phyloP scores from a whole-genome alignment of 2,797 vertebrate species.

The Kryptolebias ocellatus region DNA sequence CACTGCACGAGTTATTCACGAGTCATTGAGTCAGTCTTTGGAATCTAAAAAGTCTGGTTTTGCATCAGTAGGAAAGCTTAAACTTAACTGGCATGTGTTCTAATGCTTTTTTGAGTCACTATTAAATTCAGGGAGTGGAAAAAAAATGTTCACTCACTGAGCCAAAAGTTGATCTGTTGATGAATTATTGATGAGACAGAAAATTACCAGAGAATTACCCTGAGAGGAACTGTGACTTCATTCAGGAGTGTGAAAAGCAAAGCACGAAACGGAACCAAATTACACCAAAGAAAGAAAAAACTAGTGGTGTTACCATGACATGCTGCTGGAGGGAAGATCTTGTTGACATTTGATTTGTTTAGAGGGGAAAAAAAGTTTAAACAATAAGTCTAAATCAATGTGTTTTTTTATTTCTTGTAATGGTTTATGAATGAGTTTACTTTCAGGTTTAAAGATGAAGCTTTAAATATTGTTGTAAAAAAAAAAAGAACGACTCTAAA shows the following conservation, averaged over 20 bases:
- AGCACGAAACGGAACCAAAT: background rate
- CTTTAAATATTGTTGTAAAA: background rate
- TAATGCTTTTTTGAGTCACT: background rate
- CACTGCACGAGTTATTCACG: background rate
- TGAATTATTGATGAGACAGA: constrained; percentile 56
- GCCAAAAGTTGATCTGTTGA: constrained; percentile 18
- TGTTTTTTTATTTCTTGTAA: background rate
- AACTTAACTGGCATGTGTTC: background rate
- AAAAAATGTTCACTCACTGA: constrained; percentile 5
- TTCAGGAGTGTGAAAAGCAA: background rate
- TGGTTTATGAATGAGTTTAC: background rate
- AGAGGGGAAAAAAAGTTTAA: background rate
- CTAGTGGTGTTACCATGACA: background rate
- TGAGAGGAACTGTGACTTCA: constrained; percentile 21
- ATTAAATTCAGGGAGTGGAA: background rate
- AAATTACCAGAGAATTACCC: constrained; percentile 23
- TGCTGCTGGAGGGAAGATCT: constrained; percentile 1
- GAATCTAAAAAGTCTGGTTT: background rate
- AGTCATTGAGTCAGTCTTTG: background rate
- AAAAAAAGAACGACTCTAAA: too few species aligned
- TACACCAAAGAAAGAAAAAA: background rate
- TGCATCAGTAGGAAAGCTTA: background rate
- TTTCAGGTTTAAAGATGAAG: background rate
- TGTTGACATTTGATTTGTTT: background rate
- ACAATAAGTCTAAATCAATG: constrained; percentile 7